phyloP scores from a whole-genome alignment of 2,797 vertebrate genomes.

The Threskiornis aethiopicus region DNA sequence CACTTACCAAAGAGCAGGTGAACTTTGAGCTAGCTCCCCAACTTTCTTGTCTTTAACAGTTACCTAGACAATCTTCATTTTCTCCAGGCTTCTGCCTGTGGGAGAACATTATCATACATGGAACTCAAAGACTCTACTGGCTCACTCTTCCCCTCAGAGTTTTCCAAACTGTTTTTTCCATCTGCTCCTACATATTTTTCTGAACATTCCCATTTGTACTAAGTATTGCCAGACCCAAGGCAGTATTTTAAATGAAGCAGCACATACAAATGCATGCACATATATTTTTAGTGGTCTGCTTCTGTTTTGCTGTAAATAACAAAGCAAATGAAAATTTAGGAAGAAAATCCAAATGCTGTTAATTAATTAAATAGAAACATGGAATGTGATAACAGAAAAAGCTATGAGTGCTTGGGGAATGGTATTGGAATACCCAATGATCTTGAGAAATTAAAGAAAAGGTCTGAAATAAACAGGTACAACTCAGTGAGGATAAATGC shows the following conservation, averaged over 20 bases:
- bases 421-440: neutral
- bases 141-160: neutral
- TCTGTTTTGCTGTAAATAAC: neutral
- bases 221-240: neutral
- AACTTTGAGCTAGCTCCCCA: neutral
- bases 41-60: neutral
- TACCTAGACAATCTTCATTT: neutral
- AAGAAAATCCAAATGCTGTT: neutral
- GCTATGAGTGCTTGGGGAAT: neutral
- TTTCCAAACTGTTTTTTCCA: neutral
- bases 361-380: neutral
- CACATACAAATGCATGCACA: neutral
- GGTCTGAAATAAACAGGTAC: neutral
- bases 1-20: neutral
- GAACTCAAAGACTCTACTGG: neutral
- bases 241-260: neutral
- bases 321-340: neutral
- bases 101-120: neutral
- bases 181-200: neutral
- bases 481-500: neutral
- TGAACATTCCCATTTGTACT: neutral
- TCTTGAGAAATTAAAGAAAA: neutral
- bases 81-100: neutral
- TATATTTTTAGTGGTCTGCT: neutral
- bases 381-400: neutral